Evolutionary conservation across 1,140 invertebrate genomes (phyloP).

Genomic region (Hycleus cichorii): DNA sequence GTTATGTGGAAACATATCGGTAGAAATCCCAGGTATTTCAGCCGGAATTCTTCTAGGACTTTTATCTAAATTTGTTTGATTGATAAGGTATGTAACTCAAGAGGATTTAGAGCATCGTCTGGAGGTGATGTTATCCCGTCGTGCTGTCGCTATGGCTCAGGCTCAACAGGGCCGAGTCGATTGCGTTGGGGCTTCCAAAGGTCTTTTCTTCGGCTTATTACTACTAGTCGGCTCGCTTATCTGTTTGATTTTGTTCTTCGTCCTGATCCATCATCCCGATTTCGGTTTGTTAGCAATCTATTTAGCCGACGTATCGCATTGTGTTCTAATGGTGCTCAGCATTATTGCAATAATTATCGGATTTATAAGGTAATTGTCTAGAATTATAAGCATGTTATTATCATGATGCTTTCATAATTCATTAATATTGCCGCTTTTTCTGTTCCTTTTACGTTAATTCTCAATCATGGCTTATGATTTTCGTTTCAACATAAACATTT

Average conservation of each 20-base stretch:
- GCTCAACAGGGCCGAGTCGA: conserved; percentile 74
- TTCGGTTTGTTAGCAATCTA: conserved; percentile 78
- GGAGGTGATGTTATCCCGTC: conserved; percentile 73
- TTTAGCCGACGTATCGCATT: conserved; percentile 83
- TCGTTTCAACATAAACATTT: conserved; percentile 13
- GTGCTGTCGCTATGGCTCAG: conserved; percentile 74
- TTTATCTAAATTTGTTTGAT: background rate
- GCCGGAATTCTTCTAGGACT: background rate
- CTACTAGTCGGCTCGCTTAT: conserved; percentile 85
- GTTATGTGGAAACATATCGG: conserved; percentile 97
- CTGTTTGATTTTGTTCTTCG: conserved; percentile 90
- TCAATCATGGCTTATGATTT: background rate
- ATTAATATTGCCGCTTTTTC: conserved; percentile 7
- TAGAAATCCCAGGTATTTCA: conserved; percentile 59
- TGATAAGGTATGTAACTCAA: conserved; percentile 57
- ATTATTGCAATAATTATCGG: conserved; percentile 85
- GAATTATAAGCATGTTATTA: background rate
- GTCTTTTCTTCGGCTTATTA: conserved; percentile 87
- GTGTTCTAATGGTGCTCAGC: conserved; percentile 76
- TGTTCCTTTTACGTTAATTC: conserved; percentile 1
- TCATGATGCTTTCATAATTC: no score
- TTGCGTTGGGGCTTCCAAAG: conserved; percentile 87
- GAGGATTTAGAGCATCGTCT: conserved; percentile 78
- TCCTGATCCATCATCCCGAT: conserved; percentile 75
- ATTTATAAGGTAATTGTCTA: conserved; percentile 63